Base-by-base conservation (phyloP, 2,888 invertebrate species). In the Morinoia aosen region DNA sequence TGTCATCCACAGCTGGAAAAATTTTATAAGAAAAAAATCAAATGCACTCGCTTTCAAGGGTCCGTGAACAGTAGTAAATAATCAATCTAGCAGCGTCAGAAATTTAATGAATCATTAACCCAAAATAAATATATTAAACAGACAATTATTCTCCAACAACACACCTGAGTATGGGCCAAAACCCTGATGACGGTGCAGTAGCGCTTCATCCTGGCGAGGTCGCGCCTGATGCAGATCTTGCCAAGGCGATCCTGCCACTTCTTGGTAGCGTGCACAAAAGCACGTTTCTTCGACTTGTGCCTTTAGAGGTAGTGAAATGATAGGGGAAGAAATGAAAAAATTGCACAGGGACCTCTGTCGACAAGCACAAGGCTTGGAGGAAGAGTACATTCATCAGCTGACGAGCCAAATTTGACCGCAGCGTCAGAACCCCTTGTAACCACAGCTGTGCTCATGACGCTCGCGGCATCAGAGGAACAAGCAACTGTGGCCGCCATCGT, bases 201-300 rank as follows among this genome's bases (percentile, higher is more conserved):
- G 97, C 99, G 99, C 97, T 99, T 98, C 98, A 99, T 99, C 97
- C 99, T 99, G 97, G 98, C 98, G 97, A 99, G 98, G 97, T 99
- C 99, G 97, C 98, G 98, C 97, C 99, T 99, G 97, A 99, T 99
- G 97, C 99, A 98, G 97, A 99, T 99, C 97, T 99, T 98, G 96
- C 99, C 99, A 97, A 98, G 98, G 97, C 99, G 99, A 98, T 99
- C 99, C 97, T 98, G 98, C 99, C 99, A 99, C 97, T 99, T 99
- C 98, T 99, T 99, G 97, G 99, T 98, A 96, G 99, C 98, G 98
- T 99, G 99, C 97, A 99, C 99, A 98, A 99, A 99, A 97, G 99
- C 99, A 99, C 99, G 99, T 99, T 99, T 99, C 98, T 99, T 99
- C 97, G 99, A 99, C 98, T 99, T 99, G 98, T 99, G 99, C 99